Conservation (phyloP, 2,888 invertebrate species). For the Isotomurus palustris region DNA sequence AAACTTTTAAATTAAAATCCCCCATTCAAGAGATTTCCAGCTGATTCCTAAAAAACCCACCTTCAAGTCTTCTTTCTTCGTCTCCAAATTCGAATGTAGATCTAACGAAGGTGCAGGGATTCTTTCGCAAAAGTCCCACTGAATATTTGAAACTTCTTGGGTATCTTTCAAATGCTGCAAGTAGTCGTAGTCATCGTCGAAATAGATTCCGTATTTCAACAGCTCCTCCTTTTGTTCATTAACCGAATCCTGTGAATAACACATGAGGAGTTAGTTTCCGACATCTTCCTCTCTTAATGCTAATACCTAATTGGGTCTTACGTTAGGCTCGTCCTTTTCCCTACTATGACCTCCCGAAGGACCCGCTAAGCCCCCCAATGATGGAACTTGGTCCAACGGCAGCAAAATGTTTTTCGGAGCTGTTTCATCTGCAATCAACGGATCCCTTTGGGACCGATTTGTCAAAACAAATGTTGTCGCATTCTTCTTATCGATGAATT, state of each 20-base stretch:
- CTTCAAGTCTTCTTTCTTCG: neutral
- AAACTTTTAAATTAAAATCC: neutral
- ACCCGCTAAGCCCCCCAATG: conserved; percentile 1
- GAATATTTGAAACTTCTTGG: conserved; percentile 47
- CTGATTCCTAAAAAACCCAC: neutral
- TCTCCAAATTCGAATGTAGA: conserved; percentile 12
- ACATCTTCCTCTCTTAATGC: neutral
- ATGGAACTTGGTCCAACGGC: conserved; percentile 52
- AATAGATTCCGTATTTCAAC: conserved; percentile 83
- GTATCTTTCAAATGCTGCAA: conserved; percentile 77
- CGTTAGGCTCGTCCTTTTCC: too few species aligned
- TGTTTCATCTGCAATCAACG: conserved; percentile 77
- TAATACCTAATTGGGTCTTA: neutral
- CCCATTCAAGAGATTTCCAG: neutral
- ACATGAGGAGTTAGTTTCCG: neutral
- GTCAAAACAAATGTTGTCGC: conserved; percentile 88
- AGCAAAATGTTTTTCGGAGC: conserved; percentile 84
- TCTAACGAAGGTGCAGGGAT: conserved; percentile 28
- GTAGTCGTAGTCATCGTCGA: conserved; percentile 93
- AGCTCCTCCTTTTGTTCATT: conserved; percentile 65
- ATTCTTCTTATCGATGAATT: conserved; percentile 87
- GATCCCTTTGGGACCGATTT: conserved; percentile 90
- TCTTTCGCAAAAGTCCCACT: conserved; percentile 47
- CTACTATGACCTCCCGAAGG: neutral
- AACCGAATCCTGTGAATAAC: conserved; percentile 48